A percentile compares a stretch with the other conserved stretches of the same genome.
These are phyloP conservation scores for Apodemia zela DNA, from an alignment of 2,888 invertebrate species.

Conservation along the genomic window DNA sequence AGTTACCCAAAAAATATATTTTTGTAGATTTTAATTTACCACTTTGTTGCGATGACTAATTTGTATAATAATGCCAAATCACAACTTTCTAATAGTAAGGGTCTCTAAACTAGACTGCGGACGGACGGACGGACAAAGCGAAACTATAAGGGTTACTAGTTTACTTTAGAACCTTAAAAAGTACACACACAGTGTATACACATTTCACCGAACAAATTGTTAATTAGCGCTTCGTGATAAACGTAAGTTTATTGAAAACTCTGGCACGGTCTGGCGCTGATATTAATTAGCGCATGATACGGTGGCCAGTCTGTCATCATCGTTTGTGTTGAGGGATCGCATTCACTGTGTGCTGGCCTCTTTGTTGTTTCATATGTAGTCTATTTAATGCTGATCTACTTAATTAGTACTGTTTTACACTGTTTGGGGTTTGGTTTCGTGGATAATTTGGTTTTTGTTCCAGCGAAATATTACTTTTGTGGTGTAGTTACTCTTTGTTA, in stretches of 20 bases:
- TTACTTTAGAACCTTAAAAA: background rate
- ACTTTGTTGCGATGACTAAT: too few species aligned
- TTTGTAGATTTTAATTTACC: too few species aligned
- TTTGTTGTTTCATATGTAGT: slow-evolving; percentile 19
- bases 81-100: too few species aligned
- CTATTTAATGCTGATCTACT: slow-evolving; percentile 13
- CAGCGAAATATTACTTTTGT: background rate
- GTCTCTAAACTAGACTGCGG: too few species aligned
- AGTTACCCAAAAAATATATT: too few species aligned
- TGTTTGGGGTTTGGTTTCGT: background rate
- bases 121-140: too few species aligned
- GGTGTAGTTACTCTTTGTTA: background rate
- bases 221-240: slow-evolving; percentile 34
- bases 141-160: too few species aligned
- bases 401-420: slow-evolving; percentile 13
- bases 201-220: background rate
- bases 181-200: background rate
- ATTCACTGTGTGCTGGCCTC: slow-evolving; percentile 8
- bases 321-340: slow-evolving; percentile 23
- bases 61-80: too few species aligned
- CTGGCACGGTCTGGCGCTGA: slow-evolving; percentile 33
- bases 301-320: slow-evolving; percentile 26
- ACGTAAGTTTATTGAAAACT: slow-evolving; percentile 33
- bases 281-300: slow-evolving; percentile 50
- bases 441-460: background rate